These are phyloP conservation scores for Otolemur crassicaudatus DNA, from an alignment of 2,797 vertebrate species.

Conservation along the genomic window DNA sequence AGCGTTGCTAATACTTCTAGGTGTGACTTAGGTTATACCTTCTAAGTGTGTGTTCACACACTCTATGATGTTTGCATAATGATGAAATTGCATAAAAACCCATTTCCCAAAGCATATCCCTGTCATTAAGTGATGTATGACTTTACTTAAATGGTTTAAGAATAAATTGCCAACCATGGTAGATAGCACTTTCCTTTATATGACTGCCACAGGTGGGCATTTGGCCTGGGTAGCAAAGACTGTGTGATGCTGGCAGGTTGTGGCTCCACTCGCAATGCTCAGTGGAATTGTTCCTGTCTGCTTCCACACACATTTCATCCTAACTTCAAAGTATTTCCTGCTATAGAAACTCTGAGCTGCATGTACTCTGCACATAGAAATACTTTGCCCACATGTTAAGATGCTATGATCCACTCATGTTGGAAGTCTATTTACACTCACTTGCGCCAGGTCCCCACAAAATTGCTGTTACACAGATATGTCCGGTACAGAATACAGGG, in stretches of 20 bases:
- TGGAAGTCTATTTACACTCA: conserved; percentile 56
- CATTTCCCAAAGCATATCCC: neutral
- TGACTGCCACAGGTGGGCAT: neutral
- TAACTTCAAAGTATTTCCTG: conserved; percentile 68
- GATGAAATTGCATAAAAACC: neutral
- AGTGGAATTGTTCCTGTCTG: conserved; percentile 53
- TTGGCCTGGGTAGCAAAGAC: neutral
- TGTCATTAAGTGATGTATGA: neutral
- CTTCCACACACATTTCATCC: conserved; percentile 60
- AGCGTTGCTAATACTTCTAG: neutral
- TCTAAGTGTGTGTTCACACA: neutral
- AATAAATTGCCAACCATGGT: neutral
- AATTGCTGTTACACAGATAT: conserved; percentile 51
- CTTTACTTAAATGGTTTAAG: conserved; percentile 38
- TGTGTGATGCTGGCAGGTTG: neutral
- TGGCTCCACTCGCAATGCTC: neutral
- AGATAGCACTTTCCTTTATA: neutral
- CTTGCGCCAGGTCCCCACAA: conserved; percentile 32
- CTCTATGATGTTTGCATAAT: neutral
- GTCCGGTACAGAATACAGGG: neutral
- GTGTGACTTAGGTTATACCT: neutral
- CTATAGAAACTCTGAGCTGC: conserved; percentile 47
- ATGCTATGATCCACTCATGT: conserved; percentile 14
- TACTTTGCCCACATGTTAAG: conserved; percentile 51
- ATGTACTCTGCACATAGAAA: conserved; percentile 60